phyloP scores from a whole-genome alignment of 2,797 vertebrate species.

The Dendrocincla fuliginosa region DNA sequence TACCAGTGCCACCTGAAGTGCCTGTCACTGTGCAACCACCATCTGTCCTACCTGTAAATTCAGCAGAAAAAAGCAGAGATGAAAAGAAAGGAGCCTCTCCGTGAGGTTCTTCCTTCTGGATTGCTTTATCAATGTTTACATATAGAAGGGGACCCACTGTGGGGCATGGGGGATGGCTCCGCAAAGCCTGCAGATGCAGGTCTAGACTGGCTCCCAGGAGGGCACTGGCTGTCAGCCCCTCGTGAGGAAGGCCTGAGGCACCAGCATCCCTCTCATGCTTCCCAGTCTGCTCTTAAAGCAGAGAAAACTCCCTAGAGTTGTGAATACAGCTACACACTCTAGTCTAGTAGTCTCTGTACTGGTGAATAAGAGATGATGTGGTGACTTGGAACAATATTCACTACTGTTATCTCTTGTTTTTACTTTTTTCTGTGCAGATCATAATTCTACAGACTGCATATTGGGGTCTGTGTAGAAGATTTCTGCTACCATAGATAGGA shows the following conservation, averaged over 20 bases:
- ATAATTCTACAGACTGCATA: neutral
- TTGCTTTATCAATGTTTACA: neutral
- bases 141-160: neutral
- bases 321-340: neutral
- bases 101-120: neutral
- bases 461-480: neutral
- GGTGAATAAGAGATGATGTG: neutral
- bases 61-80: neutral
- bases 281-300: neutral
- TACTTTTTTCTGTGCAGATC: neutral
- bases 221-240: neutral
- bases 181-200: neutral
- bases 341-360: neutral
- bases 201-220: neutral
- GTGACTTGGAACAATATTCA: neutral
- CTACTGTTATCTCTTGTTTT: neutral
- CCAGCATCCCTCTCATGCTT: neutral
- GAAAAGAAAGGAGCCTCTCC: neutral
- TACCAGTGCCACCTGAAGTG: neutral
- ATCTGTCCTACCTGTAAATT: neutral
- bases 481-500: neutral
- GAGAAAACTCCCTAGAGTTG: neutral
- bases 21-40: neutral
- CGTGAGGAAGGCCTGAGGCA: neutral
- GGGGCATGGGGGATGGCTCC: rapidly evolving